phyloP scores from a whole-genome alignment of 2,797 vertebrate species.

The Lacerta agilis region DNA sequence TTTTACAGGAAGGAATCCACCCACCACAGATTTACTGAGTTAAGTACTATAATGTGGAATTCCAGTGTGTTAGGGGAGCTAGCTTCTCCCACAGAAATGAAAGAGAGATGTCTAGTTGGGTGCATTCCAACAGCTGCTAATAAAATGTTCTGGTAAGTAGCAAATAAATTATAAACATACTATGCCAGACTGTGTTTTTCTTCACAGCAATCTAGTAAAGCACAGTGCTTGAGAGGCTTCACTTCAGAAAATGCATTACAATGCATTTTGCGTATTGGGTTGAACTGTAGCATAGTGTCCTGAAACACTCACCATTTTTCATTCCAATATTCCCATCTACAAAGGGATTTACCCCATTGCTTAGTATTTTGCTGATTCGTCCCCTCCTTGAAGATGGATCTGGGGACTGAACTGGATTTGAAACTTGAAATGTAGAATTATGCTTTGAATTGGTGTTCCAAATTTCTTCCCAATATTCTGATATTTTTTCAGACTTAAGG shows the following conservation, averaged over 20 bases:
- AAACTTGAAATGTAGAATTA: constrained; percentile 11
- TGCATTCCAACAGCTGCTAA: constrained; percentile 25
- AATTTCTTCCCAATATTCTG: background rate
- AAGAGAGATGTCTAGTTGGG: background rate
- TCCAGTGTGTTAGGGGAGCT: background rate
- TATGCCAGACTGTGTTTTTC: background rate
- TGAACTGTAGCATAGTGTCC: background rate
- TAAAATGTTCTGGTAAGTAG: constrained; percentile 41
- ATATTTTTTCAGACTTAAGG: background rate
- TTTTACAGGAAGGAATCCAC: background rate
- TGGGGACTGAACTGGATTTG: background rate
- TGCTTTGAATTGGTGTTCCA: background rate
- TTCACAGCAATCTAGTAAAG: background rate
- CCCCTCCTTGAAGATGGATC: background rate
- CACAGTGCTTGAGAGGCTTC: background rate
- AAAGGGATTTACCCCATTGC: background rate
- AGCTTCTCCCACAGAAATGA: constrained; percentile 23
- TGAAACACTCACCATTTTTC: background rate
- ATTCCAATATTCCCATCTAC: background rate
- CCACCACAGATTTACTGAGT: constrained; percentile 2
- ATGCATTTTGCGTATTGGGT: background rate
- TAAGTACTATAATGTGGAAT: background rate
- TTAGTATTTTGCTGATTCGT: background rate
- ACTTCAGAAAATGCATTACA: background rate
- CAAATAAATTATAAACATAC: constrained; percentile 22